phyloP scores from a whole-genome alignment of 2,797 vertebrate genomes.

The Falco concolor region DNA sequence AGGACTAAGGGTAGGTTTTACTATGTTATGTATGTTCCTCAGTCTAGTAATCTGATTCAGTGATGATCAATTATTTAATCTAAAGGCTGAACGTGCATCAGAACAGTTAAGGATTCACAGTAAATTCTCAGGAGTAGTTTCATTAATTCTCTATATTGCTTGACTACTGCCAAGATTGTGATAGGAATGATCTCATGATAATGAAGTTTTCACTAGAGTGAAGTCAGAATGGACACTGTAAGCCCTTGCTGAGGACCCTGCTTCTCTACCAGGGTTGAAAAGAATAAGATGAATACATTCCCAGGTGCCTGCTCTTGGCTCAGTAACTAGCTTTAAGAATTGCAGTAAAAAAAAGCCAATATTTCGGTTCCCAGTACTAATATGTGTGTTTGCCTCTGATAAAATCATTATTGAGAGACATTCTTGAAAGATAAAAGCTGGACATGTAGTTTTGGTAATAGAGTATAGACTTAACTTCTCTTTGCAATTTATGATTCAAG shows the following conservation, averaged over 20 bases:
- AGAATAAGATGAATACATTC: not conserved
- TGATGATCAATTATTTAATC: not conserved
- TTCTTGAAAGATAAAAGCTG: not conserved
- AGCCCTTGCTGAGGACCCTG: not conserved
- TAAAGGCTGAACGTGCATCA: not conserved
- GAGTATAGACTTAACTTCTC: not conserved
- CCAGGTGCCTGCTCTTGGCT: not conserved
- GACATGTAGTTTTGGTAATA: not conserved
- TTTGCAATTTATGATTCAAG: not conserved
- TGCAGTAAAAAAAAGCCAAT: fast-evolving
- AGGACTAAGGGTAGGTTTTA: not conserved
- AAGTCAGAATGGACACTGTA: not conserved
- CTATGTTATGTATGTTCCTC: not conserved
- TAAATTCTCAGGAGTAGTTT: not conserved
- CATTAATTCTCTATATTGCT: not conserved
- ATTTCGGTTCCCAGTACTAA: not conserved
- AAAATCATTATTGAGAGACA: not conserved
- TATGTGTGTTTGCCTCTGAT: not conserved
- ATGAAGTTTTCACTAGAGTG: not conserved
- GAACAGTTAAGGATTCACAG: not conserved
- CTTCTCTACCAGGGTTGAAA: not conserved
- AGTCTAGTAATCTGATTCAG: not conserved
- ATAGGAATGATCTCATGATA: not conserved
- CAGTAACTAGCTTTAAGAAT: not conserved
- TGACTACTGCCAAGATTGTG: not conserved